A percentile compares a stretch with the other conserved stretches of the same genome.
phyloP scores from a whole-genome alignment of 92 coral and sea anemone genomes.

The Epizoanthus ramosus region DNA sequence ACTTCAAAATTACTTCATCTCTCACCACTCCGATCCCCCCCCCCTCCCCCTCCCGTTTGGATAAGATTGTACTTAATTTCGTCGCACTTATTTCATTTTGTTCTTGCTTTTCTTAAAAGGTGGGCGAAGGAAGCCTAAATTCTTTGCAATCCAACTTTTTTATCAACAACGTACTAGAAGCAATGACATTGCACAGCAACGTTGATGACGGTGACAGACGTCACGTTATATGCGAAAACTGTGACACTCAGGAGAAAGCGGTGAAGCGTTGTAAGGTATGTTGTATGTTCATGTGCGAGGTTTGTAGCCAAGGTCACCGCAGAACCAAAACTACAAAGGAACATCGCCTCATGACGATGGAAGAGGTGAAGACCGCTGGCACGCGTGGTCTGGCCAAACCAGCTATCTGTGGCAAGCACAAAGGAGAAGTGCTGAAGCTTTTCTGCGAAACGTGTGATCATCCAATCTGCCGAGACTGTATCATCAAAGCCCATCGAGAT shows the following conservation, averaged over 20 bases:
- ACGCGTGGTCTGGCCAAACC: background rate
- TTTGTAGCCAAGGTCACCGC: conserved; percentile 37
- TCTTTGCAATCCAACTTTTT: conserved; percentile 15
- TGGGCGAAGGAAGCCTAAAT: background rate
- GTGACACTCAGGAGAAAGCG: conserved; percentile 33
- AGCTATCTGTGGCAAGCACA: conserved; percentile 37
- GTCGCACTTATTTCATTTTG: too few relatives aligned
- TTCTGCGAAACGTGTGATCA: conserved; percentile 58
- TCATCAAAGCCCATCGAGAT: conserved; percentile 67
- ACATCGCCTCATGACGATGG: conserved; percentile 21
- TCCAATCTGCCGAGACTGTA: conserved; percentile 72
- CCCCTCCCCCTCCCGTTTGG: too few relatives aligned
- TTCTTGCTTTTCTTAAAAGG: background rate
- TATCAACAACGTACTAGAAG: conserved; percentile 12
- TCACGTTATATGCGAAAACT: conserved; percentile 34
- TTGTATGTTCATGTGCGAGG: conserved; percentile 44
- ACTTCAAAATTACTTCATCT: too few relatives aligned
- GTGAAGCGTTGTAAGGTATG: conserved; percentile 38
- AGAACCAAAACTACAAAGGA: conserved; percentile 35
- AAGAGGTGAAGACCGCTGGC: conserved; percentile 26
- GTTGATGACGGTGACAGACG: background rate
- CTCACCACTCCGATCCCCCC: too few relatives aligned
- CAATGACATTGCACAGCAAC: background rate
- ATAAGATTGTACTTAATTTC: too few relatives aligned
- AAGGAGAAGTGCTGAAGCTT: conserved; percentile 35